Base-by-base conservation (phyloP, 2,797 vertebrate genomes). In the Halcyon chelicuti region DNA sequence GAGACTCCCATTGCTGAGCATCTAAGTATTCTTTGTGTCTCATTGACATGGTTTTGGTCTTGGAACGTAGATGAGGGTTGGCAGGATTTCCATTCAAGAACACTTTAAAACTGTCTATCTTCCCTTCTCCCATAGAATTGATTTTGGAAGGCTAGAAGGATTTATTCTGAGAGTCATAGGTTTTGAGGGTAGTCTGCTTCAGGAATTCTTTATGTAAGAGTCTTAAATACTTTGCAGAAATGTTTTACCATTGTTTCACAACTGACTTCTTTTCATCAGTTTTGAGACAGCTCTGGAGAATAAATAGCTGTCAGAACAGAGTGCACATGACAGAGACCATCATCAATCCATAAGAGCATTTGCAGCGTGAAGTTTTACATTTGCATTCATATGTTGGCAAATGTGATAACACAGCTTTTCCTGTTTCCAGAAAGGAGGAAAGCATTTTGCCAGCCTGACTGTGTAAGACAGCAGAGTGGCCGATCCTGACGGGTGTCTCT, bases 391-490 rank as follows among this genome's bases (percentile, higher is more conserved):
- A 35, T 29, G 25, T 22, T 85, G 81, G 81, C 31, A 85, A 58
- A 73, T 9, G 60, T 57, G 60, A 8, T 26, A 72, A 29, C 8
- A 67, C 9, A 83, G 42, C 20, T 85, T 78, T 75, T 87, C 16
- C 35, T 44, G 61, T 55, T 78, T 29, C 46, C 66, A n/a, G 71
- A 57, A 60, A 35, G 46, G 15, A 70, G 58, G 52, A 81, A 88
- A 89, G 29, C 0, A 0, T 33, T 91, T 65, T 1, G 0, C n/a
- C 47, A 16, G 19, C 58, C 62, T 71, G 39, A n/a, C n/a, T 57
- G 21, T 7, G 4, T 1, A 60, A 37, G 52, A 60, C 51, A 78
- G 40, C 57, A 84, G 57, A 74, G 35, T 3, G 1, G 42, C 44
- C 2, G 5, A 11, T 72, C 66, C 87, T 82, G 62, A 54, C 87